Evolutionary conservation across 1,140 invertebrate genomes (phyloP), one percentile per base, ranked within the genome.

Genomic region (Kradibia gibbosae): DNA sequence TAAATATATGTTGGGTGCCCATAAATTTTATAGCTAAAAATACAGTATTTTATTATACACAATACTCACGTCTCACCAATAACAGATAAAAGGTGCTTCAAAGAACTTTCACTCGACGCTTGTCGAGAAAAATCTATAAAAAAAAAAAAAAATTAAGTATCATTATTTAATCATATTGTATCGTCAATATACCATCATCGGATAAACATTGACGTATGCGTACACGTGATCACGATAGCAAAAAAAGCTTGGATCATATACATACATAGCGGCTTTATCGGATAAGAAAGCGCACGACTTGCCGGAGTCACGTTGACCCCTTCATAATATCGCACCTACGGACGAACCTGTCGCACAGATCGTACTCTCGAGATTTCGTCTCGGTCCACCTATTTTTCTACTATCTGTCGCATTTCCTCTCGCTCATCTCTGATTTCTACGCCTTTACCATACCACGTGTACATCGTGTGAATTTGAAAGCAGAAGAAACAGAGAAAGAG

Each of bases 361-460:
- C 31, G 22, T 57, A n/a, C 34, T 42, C 31, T 25, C 36, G 22
- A 42, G 20, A 17, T 48, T 28, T 62, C 60, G 60, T 25, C 13
- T 72, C 65, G 78, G 80, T 86, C 84, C 85, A 86, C 84, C 86
- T 86, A 84, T 84, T 85, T 53, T 15, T 80, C 57, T 53, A 75
- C 53, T 55, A 62, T n/a, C 42, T 34, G 45, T 72, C 34, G 50
- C 65, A 39, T 62, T 80, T 62, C 57, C 78, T 25, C 20, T 2
- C 48, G 50, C 28, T 10, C 48, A 36, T 55, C 50, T 31, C 3
- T 22, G 28, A 62, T 39, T n/a, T 34, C 39, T 42, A 5, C 17
- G 25, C 15, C 50, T 53, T 20, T 17, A 3, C 50, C 5, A 22
- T 17, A 8, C 50, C 15, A 5, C 50, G 50, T 3, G 31, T 78